Percentiles rank a stretch among this genome's conserved stretches.
Evolutionary conservation across 2,888 invertebrate species (phyloP).

Genomic region (Pimpla rufipes): DNA sequence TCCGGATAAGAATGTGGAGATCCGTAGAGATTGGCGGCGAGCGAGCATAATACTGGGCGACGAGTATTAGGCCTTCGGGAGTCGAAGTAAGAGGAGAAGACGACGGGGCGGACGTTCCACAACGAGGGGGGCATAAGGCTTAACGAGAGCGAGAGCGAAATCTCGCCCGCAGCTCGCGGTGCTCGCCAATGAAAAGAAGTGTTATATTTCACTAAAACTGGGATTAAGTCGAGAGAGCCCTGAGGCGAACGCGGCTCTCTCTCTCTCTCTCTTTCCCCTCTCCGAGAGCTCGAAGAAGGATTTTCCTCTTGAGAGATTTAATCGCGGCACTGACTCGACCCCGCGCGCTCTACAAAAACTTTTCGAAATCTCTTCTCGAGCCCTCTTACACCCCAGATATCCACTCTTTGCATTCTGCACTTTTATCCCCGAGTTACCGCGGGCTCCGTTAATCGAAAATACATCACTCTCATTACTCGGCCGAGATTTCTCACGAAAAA

Average conservation of each 20-base stretch:
- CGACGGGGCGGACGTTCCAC: too few species aligned
- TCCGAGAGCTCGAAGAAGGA: slow-evolving; percentile 30
- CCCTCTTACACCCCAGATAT: slow-evolving; percentile 26
- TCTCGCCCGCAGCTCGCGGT: slow-evolving; percentile 21
- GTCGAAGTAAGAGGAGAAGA: slow-evolving; percentile 20
- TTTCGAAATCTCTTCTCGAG: slow-evolving; percentile 32
- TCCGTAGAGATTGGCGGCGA: slow-evolving; percentile 37
- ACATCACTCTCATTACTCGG: slow-evolving; percentile 37
- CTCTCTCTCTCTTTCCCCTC: not conserved
- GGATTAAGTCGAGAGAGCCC: slow-evolving; percentile 67
- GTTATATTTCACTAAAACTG: slow-evolving; percentile 69
- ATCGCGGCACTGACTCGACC: slow-evolving; percentile 61
- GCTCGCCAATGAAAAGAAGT: slow-evolving; percentile 61
- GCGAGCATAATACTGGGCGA: slow-evolving; percentile 12
- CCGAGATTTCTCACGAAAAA: not conserved
- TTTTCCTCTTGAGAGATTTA: slow-evolving; percentile 62
- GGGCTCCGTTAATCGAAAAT: slow-evolving; percentile 28
- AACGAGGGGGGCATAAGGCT: slow-evolving; percentile 12
- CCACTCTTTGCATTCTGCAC: not conserved
- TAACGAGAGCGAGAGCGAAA: slow-evolving; percentile 40
- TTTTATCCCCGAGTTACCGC: slow-evolving; percentile 1
- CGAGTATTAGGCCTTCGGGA: slow-evolving; percentile 26
- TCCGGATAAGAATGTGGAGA: slow-evolving; percentile 29
- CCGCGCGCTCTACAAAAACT: slow-evolving; percentile 29
- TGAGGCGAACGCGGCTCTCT: not conserved